Base-by-base conservation (phyloP, 2,888 invertebrate genomes). In the Agelastica alni region DNA sequence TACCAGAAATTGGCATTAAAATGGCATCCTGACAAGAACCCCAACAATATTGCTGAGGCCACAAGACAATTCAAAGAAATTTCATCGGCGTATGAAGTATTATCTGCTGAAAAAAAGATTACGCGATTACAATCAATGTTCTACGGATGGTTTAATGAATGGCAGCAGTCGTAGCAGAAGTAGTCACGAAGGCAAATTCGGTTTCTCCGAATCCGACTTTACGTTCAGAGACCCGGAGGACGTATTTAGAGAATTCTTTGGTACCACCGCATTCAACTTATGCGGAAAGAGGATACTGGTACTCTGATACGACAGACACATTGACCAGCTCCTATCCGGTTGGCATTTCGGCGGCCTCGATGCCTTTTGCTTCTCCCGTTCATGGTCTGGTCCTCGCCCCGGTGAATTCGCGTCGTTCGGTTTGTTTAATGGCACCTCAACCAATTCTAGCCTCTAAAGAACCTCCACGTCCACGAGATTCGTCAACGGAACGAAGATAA, bases 1-100 rank as follows among this genome's bases (percentile, higher is more conserved):
- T 98, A 99, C 80, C 88, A 96, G 78, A 94, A 93, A 82, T 81
- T 98, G 75, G 99, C 99, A 47, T 79, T 99, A 64, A 96, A 93
- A 86, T 99, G 98, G 98, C 99, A 99, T 80, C 99, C 99, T 26
- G 99, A 99, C 83, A 99, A 99, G 81, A 99, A 99, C 79, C 96
- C 94, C 49, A 92, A 96, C 67, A 94, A 93, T 77, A 86, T 94
- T 76, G 96, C 97, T 53, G 96, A 96, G 77, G 91, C 99, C 13
- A 98, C 95, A 72, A 91, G 85, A 77, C 89, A 86, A 75, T 99
- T 99, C 79, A 97, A 97, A 79, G 95, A 97, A 81, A 94, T 99
- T 70, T 96, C 97, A 43, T 97, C 99, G 78, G 98, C 99, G 12
- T 99, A 99, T 79, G 98, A 99, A 88, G 96, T 99, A 59, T 83